Evolutionary conservation across 2,113 vertebrate species (phyloP).

Genomic region (Heterotis niloticus): DNA sequence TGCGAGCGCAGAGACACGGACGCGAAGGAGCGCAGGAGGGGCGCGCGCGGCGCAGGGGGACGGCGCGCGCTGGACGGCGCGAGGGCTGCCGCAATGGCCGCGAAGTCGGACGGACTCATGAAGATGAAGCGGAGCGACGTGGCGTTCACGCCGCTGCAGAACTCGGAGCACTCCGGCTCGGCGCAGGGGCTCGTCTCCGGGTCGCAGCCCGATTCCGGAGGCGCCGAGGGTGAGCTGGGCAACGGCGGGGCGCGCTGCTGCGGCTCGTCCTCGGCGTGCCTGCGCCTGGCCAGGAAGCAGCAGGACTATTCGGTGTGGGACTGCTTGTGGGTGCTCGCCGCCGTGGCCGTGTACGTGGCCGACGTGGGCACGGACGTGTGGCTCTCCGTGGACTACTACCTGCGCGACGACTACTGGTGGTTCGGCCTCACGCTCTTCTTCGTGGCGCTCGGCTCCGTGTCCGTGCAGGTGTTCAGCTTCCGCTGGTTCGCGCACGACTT

Average conservation of each 20-base stretch:
- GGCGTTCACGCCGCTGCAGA: slow-evolving; percentile 92
- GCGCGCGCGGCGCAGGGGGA: slow-evolving; percentile 44
- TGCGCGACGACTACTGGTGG: slow-evolving; percentile 92
- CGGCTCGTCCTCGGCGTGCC: slow-evolving; percentile 69
- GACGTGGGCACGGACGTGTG: slow-evolving; percentile 95
- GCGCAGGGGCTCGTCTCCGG: slow-evolving; percentile 76
- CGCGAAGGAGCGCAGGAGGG: slow-evolving; percentile 34
- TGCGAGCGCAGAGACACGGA: slow-evolving; percentile 44
- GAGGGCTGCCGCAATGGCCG: slow-evolving; percentile 76
- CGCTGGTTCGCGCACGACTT: slow-evolving; percentile 96
- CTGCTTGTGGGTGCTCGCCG: slow-evolving; percentile 88
- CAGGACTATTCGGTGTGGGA: slow-evolving; percentile 86
- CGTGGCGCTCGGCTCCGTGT: slow-evolving; percentile 89
- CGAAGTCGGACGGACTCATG: slow-evolving; percentile 90
- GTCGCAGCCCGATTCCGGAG: slow-evolving; percentile 66
- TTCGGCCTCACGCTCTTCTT: slow-evolving; percentile 95
- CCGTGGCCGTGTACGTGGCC: slow-evolving; percentile 83
- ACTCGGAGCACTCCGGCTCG: slow-evolving; percentile 85
- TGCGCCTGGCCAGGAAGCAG: slow-evolving; percentile 72
- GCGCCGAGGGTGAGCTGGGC: slow-evolving; percentile 66
- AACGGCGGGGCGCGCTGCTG: slow-evolving; percentile 75
- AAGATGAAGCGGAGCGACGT: slow-evolving; percentile 93
- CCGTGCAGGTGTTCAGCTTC: slow-evolving; percentile 95
- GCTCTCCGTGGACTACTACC: slow-evolving; percentile 92
- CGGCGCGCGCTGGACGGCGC: slow-evolving; percentile 41